A percentile compares a stretch with the other conserved stretches of the same genome.
Conservation (phyloP, 2,888 invertebrate species). For the Andrena dorsata region DNA sequence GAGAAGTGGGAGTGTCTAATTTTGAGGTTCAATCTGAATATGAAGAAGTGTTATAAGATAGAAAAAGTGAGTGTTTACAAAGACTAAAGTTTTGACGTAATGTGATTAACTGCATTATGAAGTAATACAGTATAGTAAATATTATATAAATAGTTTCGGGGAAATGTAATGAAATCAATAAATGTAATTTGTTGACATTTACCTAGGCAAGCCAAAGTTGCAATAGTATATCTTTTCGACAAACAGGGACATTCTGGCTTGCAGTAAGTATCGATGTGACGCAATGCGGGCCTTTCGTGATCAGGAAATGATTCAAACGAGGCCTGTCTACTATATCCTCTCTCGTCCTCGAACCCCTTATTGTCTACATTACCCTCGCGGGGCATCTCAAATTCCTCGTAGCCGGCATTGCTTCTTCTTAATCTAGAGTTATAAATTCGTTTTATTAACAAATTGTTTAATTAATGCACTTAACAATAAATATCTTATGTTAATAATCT, state of each 20-base stretch:
- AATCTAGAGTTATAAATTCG: constrained; percentile 48
- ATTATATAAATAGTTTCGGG: no score
- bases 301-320: constrained; percentile 91
- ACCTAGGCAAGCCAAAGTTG: constrained; percentile 93
- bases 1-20: neutral
- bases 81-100: no score
- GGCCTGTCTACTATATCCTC: constrained; percentile 77
- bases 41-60: neutral
- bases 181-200: constrained; percentile 60
- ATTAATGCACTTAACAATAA: no score
- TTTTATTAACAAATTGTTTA: neutral
- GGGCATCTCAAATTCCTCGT: constrained; percentile 86
- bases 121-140: no score
- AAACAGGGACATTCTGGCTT: constrained; percentile 95
- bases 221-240: constrained; percentile 94
- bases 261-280: constrained; percentile 95
- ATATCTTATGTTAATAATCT: no score
- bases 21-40: no score
- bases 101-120: no score
- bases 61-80: neutral
- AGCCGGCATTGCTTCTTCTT: constrained; percentile 78
- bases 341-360: constrained; percentile 83
- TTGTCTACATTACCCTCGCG: constrained; percentile 83
- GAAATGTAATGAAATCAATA: no score
- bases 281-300: constrained; percentile 93